Percentiles rank a stretch among this genome's conserved stretches.
These are phyloP conservation scores for Drosophila anomalata DNA, from an alignment of 2,888 invertebrate species.

Conservation along the genomic window DNA sequence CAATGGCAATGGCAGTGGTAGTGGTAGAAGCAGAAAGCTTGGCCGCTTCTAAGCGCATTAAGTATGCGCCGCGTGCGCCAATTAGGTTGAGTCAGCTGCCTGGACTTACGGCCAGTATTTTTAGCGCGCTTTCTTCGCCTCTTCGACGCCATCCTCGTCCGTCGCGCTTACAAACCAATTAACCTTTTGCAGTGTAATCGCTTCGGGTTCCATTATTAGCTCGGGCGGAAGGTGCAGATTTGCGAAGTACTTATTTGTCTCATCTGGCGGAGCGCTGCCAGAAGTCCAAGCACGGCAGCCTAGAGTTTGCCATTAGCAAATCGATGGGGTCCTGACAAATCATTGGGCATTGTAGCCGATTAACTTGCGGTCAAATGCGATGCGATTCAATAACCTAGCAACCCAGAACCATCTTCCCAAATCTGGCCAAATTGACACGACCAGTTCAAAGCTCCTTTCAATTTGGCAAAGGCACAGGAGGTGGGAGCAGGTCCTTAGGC, in stretches of 20 bases:
- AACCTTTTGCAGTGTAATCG: conserved; percentile 61
- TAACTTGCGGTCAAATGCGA: conserved; percentile 21
- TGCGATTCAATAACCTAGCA: conserved; percentile 44
- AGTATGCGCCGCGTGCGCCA: conserved; percentile 75
- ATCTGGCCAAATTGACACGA: neutral
- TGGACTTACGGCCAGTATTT: conserved; percentile 35
- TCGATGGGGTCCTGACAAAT: conserved; percentile 4
- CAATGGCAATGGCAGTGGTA: conserved; percentile 39
- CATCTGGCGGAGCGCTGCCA: conserved; percentile 22
- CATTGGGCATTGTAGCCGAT: conserved; percentile 10
- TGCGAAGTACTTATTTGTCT: conserved; percentile 48
- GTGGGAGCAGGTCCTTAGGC: neutral
- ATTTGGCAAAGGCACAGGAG: conserved; percentile 2
- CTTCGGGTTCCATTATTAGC: conserved; percentile 55
- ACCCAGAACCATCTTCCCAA: conserved; percentile 16
- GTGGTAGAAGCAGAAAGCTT: conserved; percentile 33
- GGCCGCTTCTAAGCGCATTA: conserved; percentile 70
- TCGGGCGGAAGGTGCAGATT: conserved; percentile 16
- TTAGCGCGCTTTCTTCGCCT: conserved; percentile 30
- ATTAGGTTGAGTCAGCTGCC: conserved; percentile 71
- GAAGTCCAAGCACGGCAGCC: neutral
- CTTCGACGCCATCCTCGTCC: conserved; percentile 38
- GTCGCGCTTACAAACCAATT: conserved; percentile 70
- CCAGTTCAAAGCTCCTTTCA: conserved; percentile 18
- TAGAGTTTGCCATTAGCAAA: conserved; percentile 15